Evolutionary conservation across 2,797 vertebrate species (phyloP), one percentile per base, ranked within the genome.

Genomic region (Macropodus opercularis): DNA sequence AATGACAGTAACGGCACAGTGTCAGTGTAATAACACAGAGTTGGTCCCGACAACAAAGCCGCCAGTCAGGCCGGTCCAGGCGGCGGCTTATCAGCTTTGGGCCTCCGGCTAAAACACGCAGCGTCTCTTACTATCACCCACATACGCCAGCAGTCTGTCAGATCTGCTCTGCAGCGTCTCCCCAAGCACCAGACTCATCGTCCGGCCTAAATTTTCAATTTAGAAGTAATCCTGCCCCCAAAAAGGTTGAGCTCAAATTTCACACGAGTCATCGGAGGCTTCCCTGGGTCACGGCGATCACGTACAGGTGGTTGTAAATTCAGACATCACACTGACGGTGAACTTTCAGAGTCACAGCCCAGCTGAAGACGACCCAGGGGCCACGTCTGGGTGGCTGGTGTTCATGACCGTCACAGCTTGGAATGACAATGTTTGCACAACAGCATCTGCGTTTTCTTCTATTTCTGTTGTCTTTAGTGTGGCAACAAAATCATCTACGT

Each of bases 11-110:
- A n/a, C n/a, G n/a, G n/a, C n/a, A n/a, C n/a, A n/a, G n/a, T n/a
- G n/a, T n/a, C n/a, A n/a, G n/a, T n/a, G n/a, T n/a, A n/a, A n/a
- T n/a, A n/a, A n/a, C n/a, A n/a, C n/a, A n/a, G n/a, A n/a, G 80
- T 63, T 79, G 44, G 73, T 64, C 72, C 61, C 44, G 79, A 89
- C 69, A 0, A 13, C 34, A 34, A 41, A 1, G 26, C 96, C 97
- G 98, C 94, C 95, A 97, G 89, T 92, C 87, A 0, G 5, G 6
- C 83, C 89, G 48, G 41, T 86, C 91, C 97, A 98, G 6, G 89
- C 97, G 58, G 86, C 71, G 0, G 92, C 23, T 59, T 80, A 0
- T 96, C 93, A 0, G 96, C 89, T 2, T 94, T 91, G 95, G 93
- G 8, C 97, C 96, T 1, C 92, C 87, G 15, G 95, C 96, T 98